Evolutionary conservation across 2,113 vertebrate species (phyloP).

Genomic region (Cryptoleucopteryx plumbea): DNA sequence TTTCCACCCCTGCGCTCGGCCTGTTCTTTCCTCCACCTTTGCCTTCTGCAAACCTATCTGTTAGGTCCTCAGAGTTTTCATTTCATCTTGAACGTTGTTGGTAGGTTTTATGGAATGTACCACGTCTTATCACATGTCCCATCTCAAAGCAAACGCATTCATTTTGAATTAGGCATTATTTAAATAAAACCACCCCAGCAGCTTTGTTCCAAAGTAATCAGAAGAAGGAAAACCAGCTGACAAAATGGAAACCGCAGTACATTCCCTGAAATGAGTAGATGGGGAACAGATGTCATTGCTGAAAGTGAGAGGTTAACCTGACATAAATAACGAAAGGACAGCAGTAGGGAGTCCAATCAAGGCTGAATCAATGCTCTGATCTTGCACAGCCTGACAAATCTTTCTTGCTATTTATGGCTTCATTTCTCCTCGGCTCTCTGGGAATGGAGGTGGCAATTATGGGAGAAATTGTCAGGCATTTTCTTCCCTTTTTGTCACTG

Average conservation of each 20-base stretch:
- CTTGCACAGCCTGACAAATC: conserved; percentile 28
- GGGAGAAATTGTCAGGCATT: neutral
- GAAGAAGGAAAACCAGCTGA: conserved; percentile 18
- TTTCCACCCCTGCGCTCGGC: neutral
- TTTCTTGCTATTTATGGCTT: conserved; percentile 20
- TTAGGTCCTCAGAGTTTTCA: neutral
- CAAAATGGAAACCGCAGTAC: neutral
- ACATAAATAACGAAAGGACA: conserved; percentile 8
- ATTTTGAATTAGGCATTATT: conserved; percentile 3
- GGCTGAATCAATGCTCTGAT: conserved; percentile 45
- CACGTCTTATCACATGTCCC: neutral
- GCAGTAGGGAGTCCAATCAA: conserved; percentile 41
- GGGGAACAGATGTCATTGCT: conserved; percentile 23
- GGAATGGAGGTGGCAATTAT: conserved; percentile 25
- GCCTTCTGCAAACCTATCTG: neutral
- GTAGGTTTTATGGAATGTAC: neutral
- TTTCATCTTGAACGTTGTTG: neutral
- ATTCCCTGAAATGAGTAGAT: neutral
- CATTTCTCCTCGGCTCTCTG: neutral
- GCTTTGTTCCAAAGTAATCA: conserved; percentile 30
- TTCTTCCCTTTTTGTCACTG: neutral
- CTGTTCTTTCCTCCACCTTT: neutral
- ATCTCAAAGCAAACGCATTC: neutral
- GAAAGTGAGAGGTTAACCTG: conserved; percentile 43
- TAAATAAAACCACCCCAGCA: neutral